Evolutionary conservation across 2,113 vertebrate genomes (phyloP), one percentile per base, ranked within the genome.

Genomic region (human (Homo sapiens)): DNA sequence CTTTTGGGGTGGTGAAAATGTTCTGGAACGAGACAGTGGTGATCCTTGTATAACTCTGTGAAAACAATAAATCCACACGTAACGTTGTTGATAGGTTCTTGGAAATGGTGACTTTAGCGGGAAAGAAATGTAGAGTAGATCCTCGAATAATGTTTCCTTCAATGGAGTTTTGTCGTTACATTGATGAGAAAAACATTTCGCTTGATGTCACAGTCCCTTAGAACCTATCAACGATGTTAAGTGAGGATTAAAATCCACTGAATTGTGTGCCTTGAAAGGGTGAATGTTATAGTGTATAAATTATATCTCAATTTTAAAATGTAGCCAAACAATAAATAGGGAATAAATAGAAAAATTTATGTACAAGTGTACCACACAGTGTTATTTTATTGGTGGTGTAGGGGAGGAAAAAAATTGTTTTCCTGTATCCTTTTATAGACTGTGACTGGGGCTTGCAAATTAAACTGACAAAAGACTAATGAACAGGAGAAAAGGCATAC

Each of bases 231-330:
- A 30, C 1, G 3, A 45, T 10, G 2, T 48, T 76, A 45, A 76
- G 25, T 30, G 40, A 76, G 73, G 73, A 64, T 59, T 81, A 4
- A 48, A 90, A 81, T 17, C 6, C 20, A 61, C 23, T 80, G 45
- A 75, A 75, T 30, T 90, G 32, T 35, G 66, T 5, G 57, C 6
- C 87, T 89, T 50, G 45, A 90, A 94, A 72, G 76, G 70, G 59
- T 75, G 48, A n/a, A 45, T 91, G 50, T 79, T 52, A 83, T 68
- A 59, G 45, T 52, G 17, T 94, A 25, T 78, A 35, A 85, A 84
- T 96, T 95, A 50, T 84, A 80, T 70, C 64, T 64, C 64, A 70
- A 79, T 88, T 92, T 89, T 93, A 66, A 92, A 14, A 83, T 16
- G 32, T 16, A 76, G 89, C 73, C 85, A 87, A 90, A 89, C 64